Evolutionary conservation across 2,888 invertebrate species (phyloP).

Genomic region (Ephialtes manifestator): DNA sequence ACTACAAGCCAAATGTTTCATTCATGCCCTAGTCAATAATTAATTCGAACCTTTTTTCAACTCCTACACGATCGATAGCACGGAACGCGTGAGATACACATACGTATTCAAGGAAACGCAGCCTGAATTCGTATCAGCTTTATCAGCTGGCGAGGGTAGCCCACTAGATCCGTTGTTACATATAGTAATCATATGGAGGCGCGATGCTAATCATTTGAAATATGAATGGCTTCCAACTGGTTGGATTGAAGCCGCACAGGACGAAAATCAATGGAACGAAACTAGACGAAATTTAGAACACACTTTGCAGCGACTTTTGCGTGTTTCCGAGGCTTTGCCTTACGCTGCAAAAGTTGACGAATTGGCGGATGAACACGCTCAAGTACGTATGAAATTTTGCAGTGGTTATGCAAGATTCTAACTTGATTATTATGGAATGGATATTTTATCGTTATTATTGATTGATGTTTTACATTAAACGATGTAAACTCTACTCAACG

Average conservation of each 20-base stretch:
- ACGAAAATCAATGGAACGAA: slow-evolving; percentile 89
- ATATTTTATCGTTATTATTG: too few relatives aligned
- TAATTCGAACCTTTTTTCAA: slow-evolving; percentile 4
- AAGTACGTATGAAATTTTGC: slow-evolving; percentile 86
- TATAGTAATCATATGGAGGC: slow-evolving; percentile 96
- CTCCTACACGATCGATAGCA: slow-evolving; percentile 71
- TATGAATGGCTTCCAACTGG: slow-evolving; percentile 95
- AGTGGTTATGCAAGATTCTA: too few relatives aligned
- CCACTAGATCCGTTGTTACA: slow-evolving; percentile 90
- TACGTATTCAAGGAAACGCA: slow-evolving; percentile 96
- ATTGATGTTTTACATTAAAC: too few relatives aligned
- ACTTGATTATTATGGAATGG: too few relatives aligned
- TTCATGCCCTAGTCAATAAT: neutral
- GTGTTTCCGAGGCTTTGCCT: slow-evolving; percentile 91
- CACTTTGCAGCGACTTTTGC: slow-evolving; percentile 90
- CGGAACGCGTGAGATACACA: slow-evolving; percentile 92
- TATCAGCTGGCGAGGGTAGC: slow-evolving; percentile 89
- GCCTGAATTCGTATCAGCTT: slow-evolving; percentile 92
- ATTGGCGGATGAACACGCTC: slow-evolving; percentile 84
- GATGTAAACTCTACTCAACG: too few relatives aligned
- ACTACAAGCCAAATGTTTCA: slow-evolving; percentile 81
- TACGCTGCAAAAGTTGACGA: slow-evolving; percentile 92
- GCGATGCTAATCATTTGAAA: slow-evolving; percentile 94
- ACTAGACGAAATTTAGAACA: slow-evolving; percentile 91
- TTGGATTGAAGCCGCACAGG: slow-evolving; percentile 87